Conservation (phyloP, 2,113 vertebrate species). For the Chrysemys picta region DNA sequence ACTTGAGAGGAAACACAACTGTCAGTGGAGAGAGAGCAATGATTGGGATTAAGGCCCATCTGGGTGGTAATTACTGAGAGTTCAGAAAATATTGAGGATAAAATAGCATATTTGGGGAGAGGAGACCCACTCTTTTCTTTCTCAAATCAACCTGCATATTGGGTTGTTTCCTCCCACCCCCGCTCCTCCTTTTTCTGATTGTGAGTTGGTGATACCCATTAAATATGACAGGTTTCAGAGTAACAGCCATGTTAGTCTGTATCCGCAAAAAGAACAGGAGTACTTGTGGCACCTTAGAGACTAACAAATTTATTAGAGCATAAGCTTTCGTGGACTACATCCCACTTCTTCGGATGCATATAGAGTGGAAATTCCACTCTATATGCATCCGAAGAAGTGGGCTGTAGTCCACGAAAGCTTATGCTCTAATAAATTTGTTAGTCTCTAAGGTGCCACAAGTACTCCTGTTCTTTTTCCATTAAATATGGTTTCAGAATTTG, state of each 20-base stretch:
- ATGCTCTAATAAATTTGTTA: no score
- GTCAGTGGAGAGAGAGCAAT: background rate
- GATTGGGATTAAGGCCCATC: background rate
- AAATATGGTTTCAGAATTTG: background rate
- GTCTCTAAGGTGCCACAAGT: no score
- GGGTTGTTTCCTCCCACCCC: background rate
- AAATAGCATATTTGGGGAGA: slow-evolving; percentile 32
- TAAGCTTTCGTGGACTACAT: no score
- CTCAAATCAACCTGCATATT: rapidly evolving
- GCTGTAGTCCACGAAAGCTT: no score
- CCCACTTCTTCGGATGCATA: no score
- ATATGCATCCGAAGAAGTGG: no score
- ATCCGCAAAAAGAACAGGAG: no score
- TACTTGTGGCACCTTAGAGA: no score
- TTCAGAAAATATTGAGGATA: slow-evolving; percentile 2
- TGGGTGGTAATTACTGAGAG: slow-evolving; percentile 1
- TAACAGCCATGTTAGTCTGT: no score
- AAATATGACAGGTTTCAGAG: no score
- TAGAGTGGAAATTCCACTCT: no score
- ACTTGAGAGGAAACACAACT: background rate
- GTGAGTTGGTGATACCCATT: slow-evolving; percentile 12
- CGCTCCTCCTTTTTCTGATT: background rate
- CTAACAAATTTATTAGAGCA: no score
- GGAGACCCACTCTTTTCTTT: background rate
- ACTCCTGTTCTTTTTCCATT: background rate